Evolutionary conservation across 2,797 vertebrate genomes (phyloP).

Genomic region (Characodon lateralis): DNA sequence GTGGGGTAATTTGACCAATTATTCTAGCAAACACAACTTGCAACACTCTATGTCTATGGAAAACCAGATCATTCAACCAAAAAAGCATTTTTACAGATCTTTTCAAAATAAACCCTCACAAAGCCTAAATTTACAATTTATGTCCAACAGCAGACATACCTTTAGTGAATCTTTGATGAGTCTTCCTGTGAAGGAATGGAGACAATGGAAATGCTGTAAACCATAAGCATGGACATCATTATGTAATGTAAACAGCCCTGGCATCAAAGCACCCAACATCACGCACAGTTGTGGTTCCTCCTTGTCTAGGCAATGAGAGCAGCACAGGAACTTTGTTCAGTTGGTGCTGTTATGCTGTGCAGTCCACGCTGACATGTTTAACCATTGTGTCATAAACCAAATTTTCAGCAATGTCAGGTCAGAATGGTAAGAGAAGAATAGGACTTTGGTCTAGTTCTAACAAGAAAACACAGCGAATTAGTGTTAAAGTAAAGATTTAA

Average conservation of each 20-base stretch:
- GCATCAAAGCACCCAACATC: constrained; percentile 79
- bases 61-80: background rate
- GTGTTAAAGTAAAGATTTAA: background rate
- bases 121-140: constrained; percentile 39
- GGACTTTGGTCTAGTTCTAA: constrained; percentile 1
- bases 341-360: constrained; percentile 19
- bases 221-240: constrained; percentile 64
- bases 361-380: constrained; percentile 42
- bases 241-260: constrained; percentile 81
- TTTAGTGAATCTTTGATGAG: constrained; percentile 59
- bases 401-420: constrained; percentile 14
- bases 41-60: too few species aligned
- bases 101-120: constrained; percentile 28
- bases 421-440: constrained; percentile 4
- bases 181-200: constrained; percentile 43
- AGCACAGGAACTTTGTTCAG: constrained; percentile 15
- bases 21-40: too few species aligned
- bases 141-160: constrained; percentile 33
- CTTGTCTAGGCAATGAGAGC: constrained; percentile 28
- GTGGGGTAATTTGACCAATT: too few species aligned
- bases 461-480: background rate
- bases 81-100: constrained; percentile 7
- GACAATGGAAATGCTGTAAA: constrained; percentile 52
- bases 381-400: constrained; percentile 34
- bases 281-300: constrained; percentile 77